These are phyloP conservation scores for Pseudochromis fuscus DNA, from an alignment of 2,797 vertebrate genomes.

Conservation along the genomic window DNA sequence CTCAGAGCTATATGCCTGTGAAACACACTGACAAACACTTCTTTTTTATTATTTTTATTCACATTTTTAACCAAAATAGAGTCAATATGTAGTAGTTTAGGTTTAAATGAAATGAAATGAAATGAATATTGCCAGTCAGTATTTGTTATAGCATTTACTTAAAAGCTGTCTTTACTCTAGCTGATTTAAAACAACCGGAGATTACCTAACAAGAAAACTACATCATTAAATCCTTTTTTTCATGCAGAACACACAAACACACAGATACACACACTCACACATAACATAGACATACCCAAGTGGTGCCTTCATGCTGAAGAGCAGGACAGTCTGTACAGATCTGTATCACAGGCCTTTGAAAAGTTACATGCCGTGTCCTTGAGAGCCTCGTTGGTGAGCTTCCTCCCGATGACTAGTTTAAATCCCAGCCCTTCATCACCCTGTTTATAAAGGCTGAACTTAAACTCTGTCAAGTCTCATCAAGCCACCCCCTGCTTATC, in stretches of 20 bases:
- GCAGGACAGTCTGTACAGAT: slow-evolving; percentile 44
- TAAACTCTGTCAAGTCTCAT: slow-evolving; percentile 7
- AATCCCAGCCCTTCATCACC: slow-evolving; percentile 13
- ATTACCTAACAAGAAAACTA: background rate
- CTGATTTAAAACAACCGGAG: background rate
- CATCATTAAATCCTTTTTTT: background rate
- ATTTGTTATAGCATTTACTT: background rate
- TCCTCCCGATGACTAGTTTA: slow-evolving; percentile 25
- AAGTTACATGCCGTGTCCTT: slow-evolving; percentile 36
- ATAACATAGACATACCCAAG: slow-evolving; percentile 48
- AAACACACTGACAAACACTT: slow-evolving; percentile 11
- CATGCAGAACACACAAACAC: background rate
- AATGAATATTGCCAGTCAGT: background rate
- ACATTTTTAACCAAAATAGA: background rate
- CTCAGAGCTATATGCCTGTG: background rate
- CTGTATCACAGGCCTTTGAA: slow-evolving; percentile 33
- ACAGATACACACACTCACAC: background rate
- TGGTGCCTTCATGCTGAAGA: slow-evolving; percentile 64
- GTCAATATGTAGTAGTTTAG: background rate
- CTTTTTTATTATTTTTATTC: background rate
- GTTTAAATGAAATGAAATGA: background rate
- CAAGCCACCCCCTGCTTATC: slow-evolving; percentile 21
- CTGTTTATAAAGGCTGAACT: slow-evolving; percentile 34
- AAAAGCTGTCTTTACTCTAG: background rate
- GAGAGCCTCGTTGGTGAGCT: slow-evolving; percentile 22